phyloP scores from a whole-genome alignment of 2,888 invertebrate genomes.

The Macrosoma leucophasiata region DNA sequence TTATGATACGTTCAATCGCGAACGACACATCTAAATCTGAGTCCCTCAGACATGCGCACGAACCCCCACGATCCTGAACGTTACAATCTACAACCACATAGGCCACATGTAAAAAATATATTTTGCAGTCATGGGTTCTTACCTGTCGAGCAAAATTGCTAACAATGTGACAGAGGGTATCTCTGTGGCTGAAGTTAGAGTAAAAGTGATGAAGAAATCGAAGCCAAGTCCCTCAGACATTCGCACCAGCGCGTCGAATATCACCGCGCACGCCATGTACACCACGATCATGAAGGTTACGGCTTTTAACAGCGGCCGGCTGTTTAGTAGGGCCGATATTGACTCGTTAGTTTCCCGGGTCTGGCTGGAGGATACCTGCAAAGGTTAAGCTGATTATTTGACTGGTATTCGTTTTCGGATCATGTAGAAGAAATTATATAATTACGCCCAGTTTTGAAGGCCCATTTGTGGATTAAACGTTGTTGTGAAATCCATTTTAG shows the following conservation, averaged over 20 bases:
- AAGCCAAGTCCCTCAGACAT: constrained; percentile 61
- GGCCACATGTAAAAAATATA: too few species aligned
- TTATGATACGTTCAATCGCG: too few species aligned
- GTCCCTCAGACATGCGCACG: too few species aligned
- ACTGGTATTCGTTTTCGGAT: too few species aligned
- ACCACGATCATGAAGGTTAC: constrained; percentile 48
- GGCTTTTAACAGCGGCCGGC: constrained; percentile 42
- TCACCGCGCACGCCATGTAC: constrained; percentile 57
- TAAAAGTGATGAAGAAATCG: constrained; percentile 66
- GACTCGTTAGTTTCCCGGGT: constrained; percentile 47
- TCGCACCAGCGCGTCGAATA: constrained; percentile 64
- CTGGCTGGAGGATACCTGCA: constrained; percentile 49
- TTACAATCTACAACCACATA: too few species aligned
- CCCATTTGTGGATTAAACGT: too few species aligned
- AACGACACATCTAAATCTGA: too few species aligned
- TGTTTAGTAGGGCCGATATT: constrained; percentile 42
- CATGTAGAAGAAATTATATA: too few species aligned
- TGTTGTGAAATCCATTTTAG: too few species aligned
- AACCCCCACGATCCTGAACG: too few species aligned
- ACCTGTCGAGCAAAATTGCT: constrained; percentile 57
- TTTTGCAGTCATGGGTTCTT: constrained; percentile 3
- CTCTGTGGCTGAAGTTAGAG: constrained; percentile 61
- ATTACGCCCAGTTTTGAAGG: too few species aligned
- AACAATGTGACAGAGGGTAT: constrained; percentile 60
- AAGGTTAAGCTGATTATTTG: too few species aligned